Conservation (phyloP, 2,888 invertebrate species). For the Melangyna quadrimaculata region DNA sequence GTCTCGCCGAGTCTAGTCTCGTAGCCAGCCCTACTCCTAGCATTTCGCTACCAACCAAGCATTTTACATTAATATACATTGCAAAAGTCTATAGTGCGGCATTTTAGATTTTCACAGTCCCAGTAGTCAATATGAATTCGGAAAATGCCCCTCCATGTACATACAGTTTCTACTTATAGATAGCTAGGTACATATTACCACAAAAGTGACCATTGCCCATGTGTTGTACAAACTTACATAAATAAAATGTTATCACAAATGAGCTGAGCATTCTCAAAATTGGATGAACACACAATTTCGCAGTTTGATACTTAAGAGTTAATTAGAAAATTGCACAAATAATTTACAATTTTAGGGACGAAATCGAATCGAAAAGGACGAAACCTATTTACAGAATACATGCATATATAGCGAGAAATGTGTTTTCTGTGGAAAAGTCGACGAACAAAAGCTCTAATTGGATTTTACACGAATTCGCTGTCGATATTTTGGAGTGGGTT, state of each 20-base stretch:
- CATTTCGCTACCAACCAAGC: background rate
- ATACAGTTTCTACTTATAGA: background rate
- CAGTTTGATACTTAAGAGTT: constrained; percentile 47
- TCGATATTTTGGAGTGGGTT: background rate
- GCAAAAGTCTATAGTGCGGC: background rate
- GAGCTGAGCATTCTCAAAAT: constrained; percentile 2
- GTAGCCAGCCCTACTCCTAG: no score
- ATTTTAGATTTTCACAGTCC: background rate
- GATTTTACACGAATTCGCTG: constrained; percentile 21
- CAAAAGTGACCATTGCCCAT: no score
- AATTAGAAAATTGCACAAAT: constrained; percentile 67
- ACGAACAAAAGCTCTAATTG: constrained; percentile 46
- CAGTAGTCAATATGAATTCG: background rate
- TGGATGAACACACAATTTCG: constrained; percentile 52
- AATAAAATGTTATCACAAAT: background rate
- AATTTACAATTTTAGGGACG: constrained; percentile 41
- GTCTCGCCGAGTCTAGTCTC: no score
- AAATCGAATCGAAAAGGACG: background rate
- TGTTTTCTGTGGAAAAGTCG: background rate
- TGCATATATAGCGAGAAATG: no score
- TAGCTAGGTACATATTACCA: no score
- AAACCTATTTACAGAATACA: background rate
- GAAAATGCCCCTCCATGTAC: background rate
- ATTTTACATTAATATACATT: background rate
- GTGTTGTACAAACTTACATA: background rate